Evolutionary conservation across 2,797 vertebrate species (phyloP).

Genomic region (Numenius phaeopus): DNA sequence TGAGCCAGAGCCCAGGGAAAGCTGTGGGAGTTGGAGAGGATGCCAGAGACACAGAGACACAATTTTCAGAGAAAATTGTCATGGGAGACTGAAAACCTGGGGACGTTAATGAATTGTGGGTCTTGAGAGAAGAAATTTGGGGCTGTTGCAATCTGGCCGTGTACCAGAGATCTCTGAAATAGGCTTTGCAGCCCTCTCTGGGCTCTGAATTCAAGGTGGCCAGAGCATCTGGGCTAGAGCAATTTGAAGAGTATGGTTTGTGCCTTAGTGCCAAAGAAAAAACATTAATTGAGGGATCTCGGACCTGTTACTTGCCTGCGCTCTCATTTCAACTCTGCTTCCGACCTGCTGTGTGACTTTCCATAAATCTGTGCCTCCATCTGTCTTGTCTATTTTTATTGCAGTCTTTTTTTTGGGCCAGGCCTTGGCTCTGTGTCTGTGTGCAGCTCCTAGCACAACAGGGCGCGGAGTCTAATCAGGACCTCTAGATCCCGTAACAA

Average conservation of each 20-base stretch:
- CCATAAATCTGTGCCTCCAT: constrained; percentile 40
- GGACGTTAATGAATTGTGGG: not conserved
- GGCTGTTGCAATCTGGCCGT: not conserved
- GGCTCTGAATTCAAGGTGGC: not conserved
- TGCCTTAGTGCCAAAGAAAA: not conserved
- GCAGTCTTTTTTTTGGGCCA: not conserved
- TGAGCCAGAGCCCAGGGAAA: not conserved
- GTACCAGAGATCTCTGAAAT: not conserved
- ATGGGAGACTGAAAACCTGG: not conserved
- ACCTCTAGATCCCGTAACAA: not conserved
- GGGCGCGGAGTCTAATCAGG: not conserved
- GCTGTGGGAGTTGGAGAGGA: not conserved
- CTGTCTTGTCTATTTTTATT: constrained; percentile 10
- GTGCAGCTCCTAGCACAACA: not conserved
- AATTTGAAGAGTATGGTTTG: not conserved
- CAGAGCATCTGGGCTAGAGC: not conserved
- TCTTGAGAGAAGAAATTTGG: not conserved
- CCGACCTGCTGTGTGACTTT: not conserved
- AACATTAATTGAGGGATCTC: not conserved
- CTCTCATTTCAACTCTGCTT: not conserved
- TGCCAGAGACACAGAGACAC: not conserved
- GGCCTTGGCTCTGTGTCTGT: not conserved
- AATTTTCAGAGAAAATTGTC: not conserved
- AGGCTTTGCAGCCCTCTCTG: not conserved
- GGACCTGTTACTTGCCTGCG: not conserved